phyloP scores from a whole-genome alignment of 2,797 vertebrate species.

The Dendrocincla tyrannina region DNA sequence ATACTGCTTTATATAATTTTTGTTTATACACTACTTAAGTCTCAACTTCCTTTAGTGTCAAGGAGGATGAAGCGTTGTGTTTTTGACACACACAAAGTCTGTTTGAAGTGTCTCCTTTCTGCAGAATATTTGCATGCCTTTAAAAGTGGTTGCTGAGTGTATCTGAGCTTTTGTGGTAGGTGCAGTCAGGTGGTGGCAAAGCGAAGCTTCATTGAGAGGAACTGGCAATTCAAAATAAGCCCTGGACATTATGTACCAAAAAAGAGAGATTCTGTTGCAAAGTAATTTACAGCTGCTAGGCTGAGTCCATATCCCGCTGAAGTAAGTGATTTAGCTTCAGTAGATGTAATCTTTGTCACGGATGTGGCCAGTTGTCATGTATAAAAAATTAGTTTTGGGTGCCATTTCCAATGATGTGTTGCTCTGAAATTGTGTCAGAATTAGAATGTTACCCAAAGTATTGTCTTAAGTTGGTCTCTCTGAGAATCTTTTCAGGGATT shows the following conservation, averaged over 20 bases:
- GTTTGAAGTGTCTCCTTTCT: not conserved
- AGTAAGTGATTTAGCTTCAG: not conserved
- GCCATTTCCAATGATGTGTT: not conserved
- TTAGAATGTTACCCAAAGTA: not conserved
- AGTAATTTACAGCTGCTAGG: not conserved
- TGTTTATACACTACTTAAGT: constrained; percentile 29
- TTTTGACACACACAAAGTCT: not conserved
- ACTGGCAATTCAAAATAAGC: not conserved
- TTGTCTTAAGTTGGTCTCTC: not conserved
- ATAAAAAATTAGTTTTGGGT: not conserved
- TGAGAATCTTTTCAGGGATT: not conserved
- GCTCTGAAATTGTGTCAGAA: not conserved
- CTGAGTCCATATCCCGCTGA: not conserved
- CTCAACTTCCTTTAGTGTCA: constrained; percentile 46
- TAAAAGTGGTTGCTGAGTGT: not conserved
- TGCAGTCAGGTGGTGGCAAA: not conserved
- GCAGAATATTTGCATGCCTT: not conserved
- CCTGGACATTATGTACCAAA: not conserved
- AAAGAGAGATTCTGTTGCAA: not conserved
- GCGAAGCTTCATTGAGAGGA: not conserved
- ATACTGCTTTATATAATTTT: not conserved
- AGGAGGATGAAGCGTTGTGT: not conserved
- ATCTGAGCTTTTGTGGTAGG: not conserved
- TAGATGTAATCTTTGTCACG: not conserved
- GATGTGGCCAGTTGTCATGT: not conserved